Evolutionary conservation across 2,113 vertebrate genomes (phyloP), one percentile per base, ranked within the genome.

Genomic region (Epinephelus cyanopodus): DNA sequence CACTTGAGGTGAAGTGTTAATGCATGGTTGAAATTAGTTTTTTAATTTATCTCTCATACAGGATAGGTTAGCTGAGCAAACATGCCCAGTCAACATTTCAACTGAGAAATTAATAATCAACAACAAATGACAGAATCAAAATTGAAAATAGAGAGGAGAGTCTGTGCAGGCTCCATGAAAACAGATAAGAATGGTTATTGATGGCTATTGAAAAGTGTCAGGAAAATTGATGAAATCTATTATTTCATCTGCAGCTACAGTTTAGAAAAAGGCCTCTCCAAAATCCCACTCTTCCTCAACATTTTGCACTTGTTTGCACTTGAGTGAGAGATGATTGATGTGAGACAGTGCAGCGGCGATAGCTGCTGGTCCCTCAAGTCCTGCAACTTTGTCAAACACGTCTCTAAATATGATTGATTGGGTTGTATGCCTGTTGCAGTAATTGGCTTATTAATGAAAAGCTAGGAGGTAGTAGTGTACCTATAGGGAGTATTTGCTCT

Each of bases 401-500:
- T 25, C 58, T 69, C 76, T 86, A 90, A 90, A 79, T 64, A 47
- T 87, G 89, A 90, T 82, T 87, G 88, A 92, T 89, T 70, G 79
- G 69, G 25, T 56, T 62, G 77, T 25, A 78, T 42, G 72, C 50
- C 75, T 69, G 74, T 74, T 63, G 60, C 78, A 69, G 80, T 87
- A 91, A 92, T 84, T 89, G 88, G 79, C 86, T 81, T 89, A 85
- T 91, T 78, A 85, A 70, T 29, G 76, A 54, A 84, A 82, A 84
- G 82, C 76, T 73, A 10, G 60, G 62, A 65, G 80, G 56, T 42
- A 50, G 56, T 29, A 8, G 37, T 39, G 72, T 9, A 81, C 56
- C 82, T 79, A 62, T n/a, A 45, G 74, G 58, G 74, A 71, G 25
- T 4, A 29, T 58, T 62, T 75, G 23, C 83, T 85, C 83, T 72